Base-by-base conservation (phyloP, 2,888 invertebrate species). In the Kuschelorhynchus macadamiae region DNA sequence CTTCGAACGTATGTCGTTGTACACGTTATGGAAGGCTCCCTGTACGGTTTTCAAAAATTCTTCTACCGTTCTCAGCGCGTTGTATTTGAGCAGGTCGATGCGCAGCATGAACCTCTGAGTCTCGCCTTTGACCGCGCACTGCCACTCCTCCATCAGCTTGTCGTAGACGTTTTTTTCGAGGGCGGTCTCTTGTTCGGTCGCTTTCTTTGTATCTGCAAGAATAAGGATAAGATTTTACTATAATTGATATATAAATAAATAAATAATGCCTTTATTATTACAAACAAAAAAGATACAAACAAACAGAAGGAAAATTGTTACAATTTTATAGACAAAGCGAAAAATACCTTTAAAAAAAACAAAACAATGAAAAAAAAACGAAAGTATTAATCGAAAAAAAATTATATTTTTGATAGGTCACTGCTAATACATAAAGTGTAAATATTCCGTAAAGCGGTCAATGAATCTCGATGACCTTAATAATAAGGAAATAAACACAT, bases 141-240 rank as follows among this genome's bases (percentile, higher is more conserved):
- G 32, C 88, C 89, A 90, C 79, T 90, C 89, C 18, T 87, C 84
- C 12, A 88, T 77, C 72, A 87, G 42, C 78, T 78, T 78, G 79
- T 84, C 77, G 81, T 84, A 57, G 73, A 75, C 75, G 53, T 79
- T 75, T 62, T 77, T 77, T 0, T 80, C 77, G 17, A 50, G 16
- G 5, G 75, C 74, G 0, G 32, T n/a, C 20, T 49, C 30, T 5
- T 5, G 21, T 0, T 32, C 39, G 9, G 9, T n/a, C n/a, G 2
- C 0, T 46, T 49, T 56, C 30, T 49, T 62, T n/a, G 42, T 33
- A 49, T 47, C 67, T 53, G 46, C 20, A 62, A 50, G 3, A 49
- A 20, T 1, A 20, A 36, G 9, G 16, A 17, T 4, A 39, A n/a
- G 11, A 39, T n/a, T 39, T 39, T 46, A 49, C n/a, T n/a, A n/a